These are phyloP conservation scores for Musca vetustissima DNA, from an alignment of 1,140 invertebrate species.

Conservation along the genomic window DNA sequence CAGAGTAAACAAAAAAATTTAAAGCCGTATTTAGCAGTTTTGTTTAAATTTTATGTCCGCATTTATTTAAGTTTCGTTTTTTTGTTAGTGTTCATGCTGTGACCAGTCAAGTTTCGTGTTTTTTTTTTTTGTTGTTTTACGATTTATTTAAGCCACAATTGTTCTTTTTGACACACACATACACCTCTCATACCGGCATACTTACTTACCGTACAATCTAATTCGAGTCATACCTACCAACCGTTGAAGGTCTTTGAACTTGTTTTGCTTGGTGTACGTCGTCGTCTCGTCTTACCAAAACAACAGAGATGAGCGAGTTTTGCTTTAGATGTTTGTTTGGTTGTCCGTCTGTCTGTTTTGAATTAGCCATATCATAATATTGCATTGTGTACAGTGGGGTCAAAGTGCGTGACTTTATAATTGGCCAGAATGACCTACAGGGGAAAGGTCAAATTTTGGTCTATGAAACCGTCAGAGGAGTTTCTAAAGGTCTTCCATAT, in stretches of 20 bases:
- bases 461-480: too few species aligned
- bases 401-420: neutral
- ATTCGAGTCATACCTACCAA: neutral
- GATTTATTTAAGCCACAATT: too few species aligned
- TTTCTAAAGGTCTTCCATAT: too few species aligned
- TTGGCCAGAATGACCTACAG: too few species aligned
- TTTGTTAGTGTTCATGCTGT: neutral
- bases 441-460: too few species aligned
- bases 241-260: conserved; percentile 20
- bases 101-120: too few species aligned
- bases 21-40: conserved; percentile 5
- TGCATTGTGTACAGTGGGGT: too few species aligned
- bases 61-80: neutral
- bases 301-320: neutral
- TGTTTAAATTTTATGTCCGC: neutral
- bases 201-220: neutral
- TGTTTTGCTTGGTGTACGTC: neutral
- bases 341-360: too few species aligned
- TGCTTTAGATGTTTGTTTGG: neutral
- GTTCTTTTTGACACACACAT: too few species aligned
- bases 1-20: neutral
- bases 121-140: too few species aligned
- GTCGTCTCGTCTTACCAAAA: conserved; percentile 4
- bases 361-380: neutral
- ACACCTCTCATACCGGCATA: too few species aligned